Evolutionary conservation across 2,113 vertebrate species (phyloP), one percentile per base, ranked within the genome.

Genomic region (Tetrao urogallus): DNA sequence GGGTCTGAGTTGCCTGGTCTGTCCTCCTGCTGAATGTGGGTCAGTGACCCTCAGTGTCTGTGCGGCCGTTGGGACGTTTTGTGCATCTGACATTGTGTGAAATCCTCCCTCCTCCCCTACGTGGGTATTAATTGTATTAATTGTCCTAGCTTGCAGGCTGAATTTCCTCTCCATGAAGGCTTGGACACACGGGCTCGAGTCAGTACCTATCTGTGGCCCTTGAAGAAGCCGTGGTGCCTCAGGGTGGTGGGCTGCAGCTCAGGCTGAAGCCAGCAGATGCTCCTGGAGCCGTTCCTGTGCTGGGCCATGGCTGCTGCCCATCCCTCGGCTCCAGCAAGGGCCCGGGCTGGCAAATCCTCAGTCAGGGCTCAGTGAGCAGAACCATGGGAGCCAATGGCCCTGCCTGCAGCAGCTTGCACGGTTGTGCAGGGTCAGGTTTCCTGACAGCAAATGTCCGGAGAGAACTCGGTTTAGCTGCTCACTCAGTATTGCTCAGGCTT

Each of bases 271-370:
- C 74, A 86, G 95, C 65, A 25, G 79, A 14, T 82, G 6, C 83
- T 95, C 89, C 76, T 74, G 82, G 92, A 36, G 86, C 87, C 86
- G 8, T 78, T 89, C 90, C 87, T 71, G 81, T 2, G 1, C 50
- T 2, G 28, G n/a, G 90, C 91, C 67, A 72, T 86, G 82, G 92
- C 13, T 2, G 13, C 69, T 88, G 54, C 78, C 52, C 2, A 81
- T 15, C 25, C 1, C 3, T 11, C 32, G 43, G 82, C 42, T 80
- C 47, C 0, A 1, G 27, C 1, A 2, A 34, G 50, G 38, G 22
- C 73, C 66, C 40, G 71, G 58, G 79, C 82, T 3, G 2, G 67
- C 65, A 79, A 7, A 89, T 86, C 89, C 64, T 36, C 1, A 4
- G 82, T 84, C 36, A 34, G 64, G 74, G 54, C 75, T 92, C 86